phyloP scores from a whole-genome alignment of 2,888 invertebrate species.

The Meteorus cinctellus region DNA sequence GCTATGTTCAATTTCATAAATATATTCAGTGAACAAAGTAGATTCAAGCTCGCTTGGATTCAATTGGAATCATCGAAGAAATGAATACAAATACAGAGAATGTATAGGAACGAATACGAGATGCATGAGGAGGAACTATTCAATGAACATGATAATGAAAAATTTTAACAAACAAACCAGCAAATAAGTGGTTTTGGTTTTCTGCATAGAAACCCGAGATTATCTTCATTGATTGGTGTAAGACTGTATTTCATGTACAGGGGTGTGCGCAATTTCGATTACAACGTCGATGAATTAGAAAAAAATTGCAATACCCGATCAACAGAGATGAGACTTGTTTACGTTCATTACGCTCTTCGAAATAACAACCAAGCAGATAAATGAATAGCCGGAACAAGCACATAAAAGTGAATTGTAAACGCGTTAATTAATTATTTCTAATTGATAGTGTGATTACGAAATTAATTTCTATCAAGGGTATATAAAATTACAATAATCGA shows the following conservation, averaged over 20 bases:
- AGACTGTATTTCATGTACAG: conserved; percentile 55
- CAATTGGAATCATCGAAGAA: not conserved
- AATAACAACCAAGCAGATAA: conserved; percentile 38
- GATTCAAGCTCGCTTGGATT: not conserved
- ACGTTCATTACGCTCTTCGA: conserved; percentile 59
- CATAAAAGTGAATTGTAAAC: not conserved
- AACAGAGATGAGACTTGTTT: conserved; percentile 64
- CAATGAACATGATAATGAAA: not conserved
- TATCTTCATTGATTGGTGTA: conserved; percentile 38
- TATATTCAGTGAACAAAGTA: not conserved
- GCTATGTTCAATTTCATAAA: conserved; percentile 47
- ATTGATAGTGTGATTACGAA: conserved; percentile 47
- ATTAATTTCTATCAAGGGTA: conserved; percentile 57
- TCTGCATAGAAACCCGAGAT: not conserved
- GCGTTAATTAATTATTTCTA: not conserved
- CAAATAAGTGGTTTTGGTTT: not conserved
- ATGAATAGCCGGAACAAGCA: conserved; percentile 11
- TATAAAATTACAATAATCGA: conserved; percentile 61
- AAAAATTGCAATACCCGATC: conserved; percentile 41
- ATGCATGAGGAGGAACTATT: not conserved
- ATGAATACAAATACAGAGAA: not conserved
- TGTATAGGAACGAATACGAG: not conserved
- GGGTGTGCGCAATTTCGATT: conserved; percentile 8
- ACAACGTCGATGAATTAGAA: not conserved
- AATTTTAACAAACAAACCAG: not conserved